These are phyloP conservation scores for Herpetotheres cachinnans DNA, from an alignment of 2,113 vertebrate species.

Conservation along the genomic window DNA sequence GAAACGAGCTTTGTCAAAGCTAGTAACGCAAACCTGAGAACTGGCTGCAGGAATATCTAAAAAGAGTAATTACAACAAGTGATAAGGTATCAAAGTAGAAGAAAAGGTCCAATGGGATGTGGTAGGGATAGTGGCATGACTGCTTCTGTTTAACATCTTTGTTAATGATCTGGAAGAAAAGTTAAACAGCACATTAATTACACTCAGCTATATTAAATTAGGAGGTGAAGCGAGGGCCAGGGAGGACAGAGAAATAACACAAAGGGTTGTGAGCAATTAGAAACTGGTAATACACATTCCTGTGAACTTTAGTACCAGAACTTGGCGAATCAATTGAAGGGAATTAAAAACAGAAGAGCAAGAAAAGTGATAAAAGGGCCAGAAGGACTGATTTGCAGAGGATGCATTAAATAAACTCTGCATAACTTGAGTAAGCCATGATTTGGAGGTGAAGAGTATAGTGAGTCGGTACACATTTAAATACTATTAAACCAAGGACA, in stretches of 20 bases:
- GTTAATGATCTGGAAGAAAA: slow-evolving; percentile 37
- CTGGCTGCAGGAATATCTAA: background rate
- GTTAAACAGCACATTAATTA: slow-evolving; percentile 58
- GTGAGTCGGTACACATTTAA: background rate
- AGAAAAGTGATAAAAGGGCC: slow-evolving; percentile 6
- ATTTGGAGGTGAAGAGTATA: background rate
- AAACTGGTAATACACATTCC: background rate
- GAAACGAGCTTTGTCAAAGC: background rate
- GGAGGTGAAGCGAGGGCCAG: slow-evolving; percentile 2
- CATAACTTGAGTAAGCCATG: background rate
- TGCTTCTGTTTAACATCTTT: slow-evolving; percentile 49
- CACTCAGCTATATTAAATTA: slow-evolving; percentile 48
- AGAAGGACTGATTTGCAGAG: background rate
- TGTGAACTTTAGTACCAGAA: background rate
- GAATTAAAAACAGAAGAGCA: slow-evolving; percentile 24
- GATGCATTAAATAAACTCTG: slow-evolving; percentile 1
- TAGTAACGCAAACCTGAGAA: background rate
- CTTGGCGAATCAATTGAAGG: background rate
- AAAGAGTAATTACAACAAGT: background rate
- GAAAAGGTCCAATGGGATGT: background rate
- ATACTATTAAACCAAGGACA: background rate
- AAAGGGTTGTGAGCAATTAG: slow-evolving; percentile 10
- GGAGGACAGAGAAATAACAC: slow-evolving; percentile 39
- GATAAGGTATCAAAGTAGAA: slow-evolving; percentile 14
- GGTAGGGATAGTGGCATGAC: background rate